Percentiles rank a stretch among this genome's conserved stretches.
Evolutionary conservation across 2,113 vertebrate species (phyloP).

Genomic region (Gobiocypris rarus): DNA sequence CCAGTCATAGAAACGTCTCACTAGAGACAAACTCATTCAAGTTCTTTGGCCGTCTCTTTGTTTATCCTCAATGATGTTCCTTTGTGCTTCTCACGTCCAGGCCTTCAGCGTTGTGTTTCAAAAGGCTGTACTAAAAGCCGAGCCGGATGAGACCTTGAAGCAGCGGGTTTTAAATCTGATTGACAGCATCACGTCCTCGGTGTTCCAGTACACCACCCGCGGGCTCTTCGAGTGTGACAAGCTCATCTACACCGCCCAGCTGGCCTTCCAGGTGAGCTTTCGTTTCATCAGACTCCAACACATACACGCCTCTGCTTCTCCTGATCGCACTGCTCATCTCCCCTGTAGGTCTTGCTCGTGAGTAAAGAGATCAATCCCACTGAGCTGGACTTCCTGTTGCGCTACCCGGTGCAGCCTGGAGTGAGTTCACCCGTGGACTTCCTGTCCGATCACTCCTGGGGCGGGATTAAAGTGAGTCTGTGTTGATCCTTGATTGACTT

Average conservation of each 20-base stretch:
- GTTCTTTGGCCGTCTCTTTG: not conserved
- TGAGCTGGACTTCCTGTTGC: conserved; percentile 92
- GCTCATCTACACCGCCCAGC: conserved; percentile 88
- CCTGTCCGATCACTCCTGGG: conserved; percentile 90
- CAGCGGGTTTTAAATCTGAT: conserved; percentile 83
- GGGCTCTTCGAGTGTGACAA: conserved; percentile 94
- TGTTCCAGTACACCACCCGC: conserved; percentile 89
- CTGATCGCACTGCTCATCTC: not conserved
- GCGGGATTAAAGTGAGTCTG: conserved; percentile 88
- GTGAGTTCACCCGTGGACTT: conserved; percentile 86
- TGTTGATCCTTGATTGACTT: not conserved
- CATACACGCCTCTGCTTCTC: not conserved
- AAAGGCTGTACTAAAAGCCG: conserved; percentile 85
- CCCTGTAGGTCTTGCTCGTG: conserved; percentile 86
- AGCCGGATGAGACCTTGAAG: conserved; percentile 75
- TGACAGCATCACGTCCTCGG: conserved; percentile 90
- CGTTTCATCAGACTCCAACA: not conserved
- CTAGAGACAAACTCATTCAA: not conserved
- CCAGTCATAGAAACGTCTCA: conserved; percentile 30
- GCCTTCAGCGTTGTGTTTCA: conserved; percentile 91
- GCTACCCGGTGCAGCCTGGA: conserved; percentile 82
- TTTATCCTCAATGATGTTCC: not conserved
- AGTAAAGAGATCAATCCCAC: conserved; percentile 81
- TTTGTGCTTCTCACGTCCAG: conserved; percentile 67
- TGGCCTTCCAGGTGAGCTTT: conserved; percentile 89